phyloP scores from a whole-genome alignment of 1,140 invertebrate genomes.

The Hirudo medicinalis region DNA sequence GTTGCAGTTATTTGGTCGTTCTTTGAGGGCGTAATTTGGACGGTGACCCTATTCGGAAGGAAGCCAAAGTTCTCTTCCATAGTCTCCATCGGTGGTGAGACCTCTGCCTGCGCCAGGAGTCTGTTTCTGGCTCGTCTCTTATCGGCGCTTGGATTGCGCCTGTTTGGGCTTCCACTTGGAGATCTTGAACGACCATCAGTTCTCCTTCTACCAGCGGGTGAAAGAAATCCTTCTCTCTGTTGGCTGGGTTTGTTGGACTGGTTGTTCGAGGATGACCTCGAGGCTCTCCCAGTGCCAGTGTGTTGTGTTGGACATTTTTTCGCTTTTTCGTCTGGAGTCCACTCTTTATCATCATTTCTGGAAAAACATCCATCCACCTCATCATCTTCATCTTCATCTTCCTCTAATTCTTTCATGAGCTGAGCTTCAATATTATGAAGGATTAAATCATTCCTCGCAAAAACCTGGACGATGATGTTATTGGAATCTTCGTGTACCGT shows the following conservation, averaged over 20 bases:
- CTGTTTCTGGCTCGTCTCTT: neutral
- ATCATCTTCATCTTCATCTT: neutral
- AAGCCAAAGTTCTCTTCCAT: constrained; percentile 3
- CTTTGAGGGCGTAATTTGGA: constrained; percentile 1
- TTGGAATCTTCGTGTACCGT: neutral
- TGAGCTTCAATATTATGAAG: neutral
- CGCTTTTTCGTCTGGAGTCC: neutral
- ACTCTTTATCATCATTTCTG: neutral
- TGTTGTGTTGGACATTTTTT: neutral
- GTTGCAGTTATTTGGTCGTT: constrained; percentile 8
- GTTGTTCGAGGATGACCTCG: neutral
- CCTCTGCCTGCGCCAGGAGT: neutral
- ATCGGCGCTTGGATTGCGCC: neutral
- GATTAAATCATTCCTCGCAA: constrained; percentile 5
- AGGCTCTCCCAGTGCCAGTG: neutral
- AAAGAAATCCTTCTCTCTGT: neutral
- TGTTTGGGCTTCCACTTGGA: constrained; percentile 7
- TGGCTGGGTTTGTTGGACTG: neutral
- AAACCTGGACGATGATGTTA: constrained; percentile 1
- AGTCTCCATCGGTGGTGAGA: neutral
- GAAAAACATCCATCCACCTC: neutral
- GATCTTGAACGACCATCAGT: neutral
- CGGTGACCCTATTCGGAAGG: neutral
- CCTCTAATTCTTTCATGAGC: neutral
- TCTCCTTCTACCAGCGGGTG: neutral